Evolutionary conservation across 1,140 invertebrate species (phyloP).

Genomic region (Drosophila tropicalis): DNA sequence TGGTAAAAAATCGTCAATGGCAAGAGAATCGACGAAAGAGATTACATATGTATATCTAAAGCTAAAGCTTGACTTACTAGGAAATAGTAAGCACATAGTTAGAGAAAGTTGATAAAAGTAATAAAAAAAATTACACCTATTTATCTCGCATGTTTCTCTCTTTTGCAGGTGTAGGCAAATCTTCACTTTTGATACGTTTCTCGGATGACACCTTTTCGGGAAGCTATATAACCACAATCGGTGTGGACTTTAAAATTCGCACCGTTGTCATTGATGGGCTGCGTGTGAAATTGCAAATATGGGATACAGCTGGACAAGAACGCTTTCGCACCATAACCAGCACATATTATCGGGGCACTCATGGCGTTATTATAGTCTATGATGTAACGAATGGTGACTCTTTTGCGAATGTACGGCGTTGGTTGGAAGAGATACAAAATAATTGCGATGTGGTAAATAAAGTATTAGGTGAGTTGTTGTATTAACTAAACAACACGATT

Average conservation of each 20-base stretch:
- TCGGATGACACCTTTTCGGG: slow-evolving; percentile 99
- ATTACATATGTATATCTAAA: too few relatives aligned
- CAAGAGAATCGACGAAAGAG: too few relatives aligned
- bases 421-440: slow-evolving; percentile 99
- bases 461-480: slow-evolving; percentile 91
- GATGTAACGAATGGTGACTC: slow-evolving; percentile 99
- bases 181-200: slow-evolving; percentile 97
- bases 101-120: too few relatives aligned
- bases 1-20: too few relatives aligned
- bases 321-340: slow-evolving; percentile 86
- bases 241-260: slow-evolving; percentile 99
- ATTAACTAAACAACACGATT: neutral
- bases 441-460: slow-evolving; percentile 99
- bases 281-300: slow-evolving; percentile 99
- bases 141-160: neutral
- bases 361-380: slow-evolving; percentile 99
- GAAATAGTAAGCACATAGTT: too few relatives aligned
- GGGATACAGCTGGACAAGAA: slow-evolving; percentile 96
- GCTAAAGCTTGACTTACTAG: too few relatives aligned
- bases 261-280: slow-evolving; percentile 97
- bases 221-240: slow-evolving; percentile 99
- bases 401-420: slow-evolving; percentile 99
- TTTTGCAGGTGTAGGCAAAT: slow-evolving; percentile 97
- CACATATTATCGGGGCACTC: slow-evolving; percentile 98
- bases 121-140: too few relatives aligned